phyloP scores from a whole-genome alignment of 2,113 vertebrate species.

The Hypomesus transpacificus region DNA sequence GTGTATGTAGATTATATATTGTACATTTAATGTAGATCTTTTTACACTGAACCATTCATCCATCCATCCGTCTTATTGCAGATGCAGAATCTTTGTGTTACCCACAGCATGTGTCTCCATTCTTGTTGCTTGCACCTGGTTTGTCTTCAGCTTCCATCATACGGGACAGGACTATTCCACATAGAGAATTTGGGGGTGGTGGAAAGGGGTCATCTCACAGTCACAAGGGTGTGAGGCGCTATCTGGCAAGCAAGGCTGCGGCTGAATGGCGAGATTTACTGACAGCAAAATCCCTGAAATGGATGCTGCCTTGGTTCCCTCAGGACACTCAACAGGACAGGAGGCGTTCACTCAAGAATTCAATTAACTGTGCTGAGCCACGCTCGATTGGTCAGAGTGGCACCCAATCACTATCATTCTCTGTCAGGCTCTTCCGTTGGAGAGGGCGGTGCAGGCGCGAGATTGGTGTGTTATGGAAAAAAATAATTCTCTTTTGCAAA shows the following conservation, averaged over 20 bases:
- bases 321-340: constrained; percentile 57
- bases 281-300: constrained; percentile 41
- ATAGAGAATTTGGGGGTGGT: too few relatives aligned
- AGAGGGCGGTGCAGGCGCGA: constrained; percentile 10
- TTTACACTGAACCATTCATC: too few relatives aligned
- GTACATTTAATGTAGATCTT: too few relatives aligned
- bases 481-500: background rate
- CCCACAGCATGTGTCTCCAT: too few relatives aligned
- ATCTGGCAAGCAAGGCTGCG: constrained; percentile 14
- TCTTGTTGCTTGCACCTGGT: too few relatives aligned
- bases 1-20: too few relatives aligned
- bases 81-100: too few relatives aligned
- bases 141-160: too few relatives aligned
- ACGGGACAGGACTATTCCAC: too few relatives aligned
- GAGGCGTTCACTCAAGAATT: constrained; percentile 68
- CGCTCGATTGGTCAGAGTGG: constrained; percentile 64
- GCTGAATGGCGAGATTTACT: constrained; percentile 48
- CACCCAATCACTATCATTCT: constrained; percentile 61
- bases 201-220: constrained; percentile 13
- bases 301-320: constrained; percentile 48
- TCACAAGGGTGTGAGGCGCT: background rate
- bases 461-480: constrained; percentile 3
- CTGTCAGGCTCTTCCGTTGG: constrained; percentile 53
- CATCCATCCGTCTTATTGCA: too few relatives aligned
- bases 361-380: constrained; percentile 67